Evolutionary conservation across 2,113 vertebrate species (phyloP), one percentile per base, ranked within the genome.

Genomic region (Thomomys bottae): DNA sequence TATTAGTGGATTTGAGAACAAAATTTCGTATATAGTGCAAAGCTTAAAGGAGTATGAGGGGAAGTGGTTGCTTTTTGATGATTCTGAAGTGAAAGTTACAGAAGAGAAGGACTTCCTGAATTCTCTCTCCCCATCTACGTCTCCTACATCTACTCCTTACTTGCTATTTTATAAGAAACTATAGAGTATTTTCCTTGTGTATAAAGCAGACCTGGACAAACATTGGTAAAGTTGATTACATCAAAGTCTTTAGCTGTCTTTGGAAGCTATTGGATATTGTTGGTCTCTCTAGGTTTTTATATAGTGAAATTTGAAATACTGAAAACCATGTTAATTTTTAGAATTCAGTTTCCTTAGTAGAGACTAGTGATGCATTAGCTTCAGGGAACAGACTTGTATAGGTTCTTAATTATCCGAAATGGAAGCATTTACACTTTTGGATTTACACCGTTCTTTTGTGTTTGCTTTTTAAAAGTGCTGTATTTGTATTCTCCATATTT

Each of bases 21-120:
- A 96, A 90, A 97, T 97, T 36, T 90, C 96, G 0, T 96, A 85
- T 0, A 84, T 97, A n/a, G 96, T 98, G 45, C 98, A 98, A 87
- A 98, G 96, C 96, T 98, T 99, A 40, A 98, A 97, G 68, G 97
- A 99, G 82, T 99, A 99, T 6, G 99, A 99, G 95, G 99, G 99
- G 0, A 99, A 99, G 91, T 99, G 99, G 99, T 89, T 99, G 98
- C 98, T 99, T 87, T 99, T 99, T 28, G 99, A 99, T 38, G 99
- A 99, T 94, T 99, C 99, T 0, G 99, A 99, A 95, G 99, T 99
- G 94, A 99, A 98, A 95, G 97, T 99, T 81, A 99, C 98, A 14
- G 98, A 99, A 92, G 99, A 99, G 97, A 98, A 98, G 70, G 99
- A 99, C 88, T 99, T 99, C 76, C 95, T 99, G 90, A 98, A 97